Conservation (phyloP, 2,113 vertebrate genomes). For the Pseudolaguvia tuberculata region DNA sequence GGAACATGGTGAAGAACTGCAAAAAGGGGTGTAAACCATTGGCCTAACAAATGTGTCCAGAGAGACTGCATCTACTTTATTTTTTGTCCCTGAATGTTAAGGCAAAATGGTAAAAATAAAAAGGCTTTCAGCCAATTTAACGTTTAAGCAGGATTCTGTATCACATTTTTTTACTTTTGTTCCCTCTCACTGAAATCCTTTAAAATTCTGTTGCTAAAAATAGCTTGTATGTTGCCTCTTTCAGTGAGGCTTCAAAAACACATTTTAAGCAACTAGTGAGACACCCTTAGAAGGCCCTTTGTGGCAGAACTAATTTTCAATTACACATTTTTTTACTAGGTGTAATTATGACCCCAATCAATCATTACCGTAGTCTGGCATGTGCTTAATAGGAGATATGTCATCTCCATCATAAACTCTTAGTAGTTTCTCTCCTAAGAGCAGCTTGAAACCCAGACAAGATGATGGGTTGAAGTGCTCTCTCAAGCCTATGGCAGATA, state of each 20-base stretch:
- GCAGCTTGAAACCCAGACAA: neutral
- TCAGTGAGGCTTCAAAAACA: neutral
- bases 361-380: neutral
- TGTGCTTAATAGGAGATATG: neutral
- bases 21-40: neutral
- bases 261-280: neutral
- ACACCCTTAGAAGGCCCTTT: too few species aligned
- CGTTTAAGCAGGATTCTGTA: neutral
- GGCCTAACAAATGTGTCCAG: neutral
- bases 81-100: neutral
- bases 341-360: neutral
- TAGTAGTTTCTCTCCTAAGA: neutral
- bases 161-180: neutral
- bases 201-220: neutral
- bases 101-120: neutral
- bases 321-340: neutral
- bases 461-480: neutral
- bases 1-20: neutral
- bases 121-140: neutral
- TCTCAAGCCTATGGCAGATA: constrained; percentile 3
- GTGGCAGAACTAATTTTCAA: neutral
- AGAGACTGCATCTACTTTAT: neutral
- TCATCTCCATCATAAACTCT: neutral
- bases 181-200: neutral
- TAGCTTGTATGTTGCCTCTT: neutral